These are phyloP conservation scores for Hydrolagus colliei DNA, from an alignment of 2,797 vertebrate species.

Conservation along the genomic window DNA sequence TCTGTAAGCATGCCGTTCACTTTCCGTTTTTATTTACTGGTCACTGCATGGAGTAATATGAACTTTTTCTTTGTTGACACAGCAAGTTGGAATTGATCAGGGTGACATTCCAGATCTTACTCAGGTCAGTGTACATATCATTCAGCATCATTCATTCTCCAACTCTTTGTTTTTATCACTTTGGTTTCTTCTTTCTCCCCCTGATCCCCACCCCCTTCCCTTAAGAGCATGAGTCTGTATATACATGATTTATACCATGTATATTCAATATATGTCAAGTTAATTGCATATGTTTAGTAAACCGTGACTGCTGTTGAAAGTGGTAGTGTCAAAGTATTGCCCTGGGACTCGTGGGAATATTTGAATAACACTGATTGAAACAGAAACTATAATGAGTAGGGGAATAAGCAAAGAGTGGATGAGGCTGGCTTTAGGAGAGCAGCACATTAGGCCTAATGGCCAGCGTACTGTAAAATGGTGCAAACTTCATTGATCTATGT, in stretches of 20 bases:
- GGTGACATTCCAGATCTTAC: constrained; percentile 91
- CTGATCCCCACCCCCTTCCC: not conserved
- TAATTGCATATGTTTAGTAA: not conserved
- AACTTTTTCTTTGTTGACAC: constrained; percentile 64
- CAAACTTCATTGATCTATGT: not conserved
- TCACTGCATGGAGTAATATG: constrained; percentile 45
- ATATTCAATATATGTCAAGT: constrained; percentile 15
- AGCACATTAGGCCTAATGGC: not conserved
- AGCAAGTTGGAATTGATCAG: constrained; percentile 97
- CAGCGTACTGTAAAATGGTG: not conserved
- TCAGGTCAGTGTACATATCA: constrained; percentile 83
- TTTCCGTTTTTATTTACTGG: constrained; percentile 54
- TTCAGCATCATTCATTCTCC: constrained; percentile 52
- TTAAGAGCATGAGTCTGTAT: constrained; percentile 27
- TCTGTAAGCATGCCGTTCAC: constrained; percentile 42
- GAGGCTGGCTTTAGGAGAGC: too few relatives aligned
- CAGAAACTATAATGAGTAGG: too few relatives aligned
- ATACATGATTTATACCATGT: constrained; percentile 30
- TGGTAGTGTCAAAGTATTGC: not conserved
- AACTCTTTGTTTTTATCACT: not conserved
- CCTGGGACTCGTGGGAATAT: not conserved
- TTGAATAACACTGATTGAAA: too few relatives aligned
- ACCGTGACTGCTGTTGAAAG: not conserved
- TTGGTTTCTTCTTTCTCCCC: not conserved
- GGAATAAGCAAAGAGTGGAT: too few relatives aligned